Evolutionary conservation across 2,888 invertebrate genomes (phyloP), one percentile per base, ranked within the genome.

Genomic region (Gordius sp.): DNA sequence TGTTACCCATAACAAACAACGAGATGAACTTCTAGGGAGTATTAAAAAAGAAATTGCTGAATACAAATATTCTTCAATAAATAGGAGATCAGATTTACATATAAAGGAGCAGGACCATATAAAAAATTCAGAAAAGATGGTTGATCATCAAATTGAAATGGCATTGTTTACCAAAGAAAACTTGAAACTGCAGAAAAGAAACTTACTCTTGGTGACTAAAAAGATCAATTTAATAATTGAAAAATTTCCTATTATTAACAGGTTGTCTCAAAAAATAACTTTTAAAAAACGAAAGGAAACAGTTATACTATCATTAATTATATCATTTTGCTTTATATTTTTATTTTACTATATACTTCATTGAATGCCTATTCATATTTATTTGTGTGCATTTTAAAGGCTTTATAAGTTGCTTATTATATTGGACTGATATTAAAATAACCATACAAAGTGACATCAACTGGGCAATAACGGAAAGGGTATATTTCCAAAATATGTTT

Each of bases 111-210:
- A 25, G 20, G 55, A 54, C 24, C 28, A 28, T 20, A 4, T 54
- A 13, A 54, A 54, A 16, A 54, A 28, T 28, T 27, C 55, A 25
- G 28, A 25, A 27, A 25, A 54, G 27, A 8, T 54, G 16, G 16
- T 54, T 24, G 55, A 54, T 54, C 27, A 54, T 54, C 55, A 54
- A 8, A 54, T 54, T 54, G 55, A 54, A 26, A 54, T 54, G 26
- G 55, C 55, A 13, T 28, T 54, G 24, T 28, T 54, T 28, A 54
- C 55, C 24, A 54, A 54, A 27, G 55, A 54, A 54, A 54, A 54
- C 23, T 27, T 54, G 23, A 25, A 28, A 16, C 20, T 16, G 16
- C 55, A 54, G 27, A 25, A 28, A 20, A 25, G 28, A 25, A 54
- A 54, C 16, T 27, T 54, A 8, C 20, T 27, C 4, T 8, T 8